Evolutionary conservation across 2,113 vertebrate genomes (phyloP), one percentile per base, ranked within the genome.

Genomic region (Emberiza fucata): DNA sequence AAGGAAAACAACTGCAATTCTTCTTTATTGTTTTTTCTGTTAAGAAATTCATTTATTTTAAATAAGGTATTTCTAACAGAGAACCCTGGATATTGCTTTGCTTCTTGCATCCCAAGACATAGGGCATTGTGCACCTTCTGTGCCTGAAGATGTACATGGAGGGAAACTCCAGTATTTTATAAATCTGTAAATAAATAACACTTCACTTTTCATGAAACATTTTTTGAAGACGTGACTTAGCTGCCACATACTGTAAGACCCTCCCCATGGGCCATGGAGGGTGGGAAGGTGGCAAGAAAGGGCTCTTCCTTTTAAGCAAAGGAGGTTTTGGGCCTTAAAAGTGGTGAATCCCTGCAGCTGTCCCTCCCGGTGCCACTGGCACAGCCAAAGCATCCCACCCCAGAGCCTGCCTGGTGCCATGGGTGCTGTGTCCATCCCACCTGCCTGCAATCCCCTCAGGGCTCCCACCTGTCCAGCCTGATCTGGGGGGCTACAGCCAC

Each of bases 361-460:
- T 23, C 16, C 29, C 2, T 3, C 12, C 27, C 28, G 16, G 16
- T 45, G 35, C 44, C 42, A 54, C 3, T 2, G 33, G 23, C 35
- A 37, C 50, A 56, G 13, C 33, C 10, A 25, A n/a, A 35, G 16
- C 1, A 4, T 31, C 80, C 56, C 60, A 31, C 3, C 5, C 54
- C 35, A 31, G 37, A 1, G 16, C 45, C 37, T 40, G 1, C 0
- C 31, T 1, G 25, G 45, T 33, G 72, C 28, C 33, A 15, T 0
- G 6, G 5, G 40, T 28, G 23, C 45, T 23, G 23, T 60, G 56
- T 33, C 45, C 23, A 7, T 8, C 2, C 1, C 40, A 7, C 28
- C 57, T 75, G n/a, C 23, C 47, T 57, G 1, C 3, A 57, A 42
- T 11, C 31, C 13, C 50, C 54, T 60, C 0, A 0, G 17, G 63